Conservation (phyloP, 2,888 invertebrate genomes). For the Ditula angustiorana region DNA sequence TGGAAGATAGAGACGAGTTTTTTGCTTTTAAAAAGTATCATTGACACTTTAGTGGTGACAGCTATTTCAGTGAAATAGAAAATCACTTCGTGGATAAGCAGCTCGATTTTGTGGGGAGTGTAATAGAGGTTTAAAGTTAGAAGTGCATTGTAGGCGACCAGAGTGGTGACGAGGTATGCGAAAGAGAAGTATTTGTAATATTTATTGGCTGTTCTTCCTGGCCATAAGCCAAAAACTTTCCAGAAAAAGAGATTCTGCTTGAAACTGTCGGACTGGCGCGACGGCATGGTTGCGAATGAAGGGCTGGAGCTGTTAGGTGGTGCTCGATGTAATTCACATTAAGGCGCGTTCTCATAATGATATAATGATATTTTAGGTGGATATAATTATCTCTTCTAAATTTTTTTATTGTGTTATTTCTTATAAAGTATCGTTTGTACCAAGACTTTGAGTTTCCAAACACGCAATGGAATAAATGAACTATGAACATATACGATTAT, state of each 20-base stretch:
- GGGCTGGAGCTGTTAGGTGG: neutral
- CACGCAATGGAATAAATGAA: too few species aligned
- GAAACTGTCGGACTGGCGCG: conserved; percentile 59
- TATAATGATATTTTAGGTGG: too few species aligned
- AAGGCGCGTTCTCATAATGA: neutral
- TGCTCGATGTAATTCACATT: neutral
- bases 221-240: conserved; percentile 68
- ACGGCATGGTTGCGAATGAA: conserved; percentile 30
- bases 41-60: conserved; percentile 58
- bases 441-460: too few species aligned
- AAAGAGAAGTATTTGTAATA: conserved; percentile 64
- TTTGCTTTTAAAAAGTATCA: conserved; percentile 59
- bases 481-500: too few species aligned
- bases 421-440: too few species aligned
- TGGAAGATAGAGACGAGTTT: conserved; percentile 59
- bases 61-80: conserved; percentile 52
- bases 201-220: conserved; percentile 52
- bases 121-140: conserved; percentile 64
- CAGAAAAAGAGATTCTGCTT: conserved; percentile 56
- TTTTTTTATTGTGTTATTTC: too few species aligned
- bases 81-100: conserved; percentile 65
- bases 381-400: too few species aligned
- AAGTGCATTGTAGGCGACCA: conserved; percentile 60
- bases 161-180: conserved; percentile 55
- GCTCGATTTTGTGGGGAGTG: conserved; percentile 64